Base-by-base conservation (phyloP, 2,113 vertebrate species). In the Stegastes partitus region DNA sequence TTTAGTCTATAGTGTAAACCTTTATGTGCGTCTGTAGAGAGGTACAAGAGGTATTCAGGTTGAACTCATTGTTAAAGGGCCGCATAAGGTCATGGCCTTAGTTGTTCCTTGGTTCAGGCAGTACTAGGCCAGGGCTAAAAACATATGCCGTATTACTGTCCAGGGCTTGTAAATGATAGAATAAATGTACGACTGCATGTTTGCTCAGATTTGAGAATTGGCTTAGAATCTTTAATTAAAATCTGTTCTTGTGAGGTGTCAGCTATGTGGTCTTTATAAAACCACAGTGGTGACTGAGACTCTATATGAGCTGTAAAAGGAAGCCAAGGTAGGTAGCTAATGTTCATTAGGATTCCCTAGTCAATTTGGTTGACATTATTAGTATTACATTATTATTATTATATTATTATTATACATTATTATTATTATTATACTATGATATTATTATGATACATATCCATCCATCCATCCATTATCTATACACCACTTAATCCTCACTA, bases 1-100 rank as follows among this genome's bases (percentile, higher is more conserved):
- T 85, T 69, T 58, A 75, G 78, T 61, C 68, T 69, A 59, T 49
- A n/a, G 67, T 53, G 55, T 64, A 57, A 79, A 74, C 49, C 70
- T 85, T 37, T 67, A 63, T 64, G 63, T 63, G 56, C 11, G 4
- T 26, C 31, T 28, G 53, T 56, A 67, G 25, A 53, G 76, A 55
- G 15, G 39, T 22, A 28, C 11, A 7, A 39, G 62, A 78, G 25
- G 25, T 51, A 74, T 72, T 81, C 73, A 50, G 51, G 68, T 71
- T 76, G 58, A 82, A 58, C 42, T 58, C 18, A 69, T 39, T 45
- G 66, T 75, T 25, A 56, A 56, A 74, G 74, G 74, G 77, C n/a
- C 55, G 21, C 44, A 61, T 44, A 49, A 67, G 79, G 55, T 72
- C 72, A 59, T 5, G 39, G 37, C 58, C 64, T 56, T 18, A 31